phyloP scores from a whole-genome alignment of 1,140 invertebrate genomes.

The Drosophila orena region DNA sequence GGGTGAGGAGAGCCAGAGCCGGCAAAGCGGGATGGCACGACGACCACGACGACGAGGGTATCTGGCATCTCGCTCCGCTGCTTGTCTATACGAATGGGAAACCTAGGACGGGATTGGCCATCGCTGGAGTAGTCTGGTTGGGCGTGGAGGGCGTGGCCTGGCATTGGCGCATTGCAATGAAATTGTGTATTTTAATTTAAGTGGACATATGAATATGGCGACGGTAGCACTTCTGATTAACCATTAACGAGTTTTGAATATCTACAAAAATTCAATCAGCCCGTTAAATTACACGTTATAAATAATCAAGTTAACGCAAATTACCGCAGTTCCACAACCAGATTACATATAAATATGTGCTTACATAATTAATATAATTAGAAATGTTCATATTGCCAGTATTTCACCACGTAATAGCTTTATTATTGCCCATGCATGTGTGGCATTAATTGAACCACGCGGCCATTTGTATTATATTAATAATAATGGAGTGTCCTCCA shows the following conservation, averaged over 20 bases:
- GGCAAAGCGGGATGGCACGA: conserved; percentile 33
- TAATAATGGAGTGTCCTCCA: conserved; percentile 43
- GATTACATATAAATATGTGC: conserved; percentile 40
- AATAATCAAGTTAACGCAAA: conserved; percentile 36
- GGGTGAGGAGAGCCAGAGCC: conserved; percentile 11
- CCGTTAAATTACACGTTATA: conserved; percentile 36
- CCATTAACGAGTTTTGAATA: conserved; percentile 45
- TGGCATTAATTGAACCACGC: conserved; percentile 35
- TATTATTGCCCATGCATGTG: conserved; percentile 9
- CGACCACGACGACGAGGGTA: conserved; percentile 20
- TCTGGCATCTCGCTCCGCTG: conserved; percentile 29
- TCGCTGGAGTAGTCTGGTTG: conserved; percentile 20
- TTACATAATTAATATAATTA: conserved; percentile 42
- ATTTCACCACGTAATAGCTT: neutral
- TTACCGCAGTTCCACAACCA: conserved; percentile 16
- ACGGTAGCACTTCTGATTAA: conserved; percentile 44
- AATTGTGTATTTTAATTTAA: conserved; percentile 25
- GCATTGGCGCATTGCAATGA: conserved; percentile 16
- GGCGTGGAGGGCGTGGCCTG: conserved; percentile 34
- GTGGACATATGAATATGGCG: conserved; percentile 32
- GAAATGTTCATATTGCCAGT: conserved; percentile 16
- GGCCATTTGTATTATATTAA: conserved; percentile 26
- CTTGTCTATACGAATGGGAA: conserved; percentile 17
- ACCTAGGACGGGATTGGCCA: conserved; percentile 47
- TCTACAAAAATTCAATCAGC: conserved; percentile 45